Percentiles rank a stretch among this genome's conserved stretches.
phyloP scores from a whole-genome alignment of 2,113 vertebrate genomes.

The Pungitius pungitius region DNA sequence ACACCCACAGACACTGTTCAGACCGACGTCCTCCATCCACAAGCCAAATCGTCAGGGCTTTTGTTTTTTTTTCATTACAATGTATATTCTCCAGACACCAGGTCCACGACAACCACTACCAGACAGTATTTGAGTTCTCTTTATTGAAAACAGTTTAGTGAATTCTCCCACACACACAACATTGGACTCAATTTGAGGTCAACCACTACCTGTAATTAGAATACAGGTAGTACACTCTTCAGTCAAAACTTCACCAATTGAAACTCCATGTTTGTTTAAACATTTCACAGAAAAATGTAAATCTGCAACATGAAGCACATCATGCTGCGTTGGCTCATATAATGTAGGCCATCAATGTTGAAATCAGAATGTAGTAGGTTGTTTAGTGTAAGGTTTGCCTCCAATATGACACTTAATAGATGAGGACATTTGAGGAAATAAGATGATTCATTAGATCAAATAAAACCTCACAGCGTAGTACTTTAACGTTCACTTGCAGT shows the following conservation, averaged over 20 bases:
- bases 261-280: background rate
- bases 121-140: constrained; percentile 11
- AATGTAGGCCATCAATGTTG: background rate
- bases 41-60: constrained; percentile 8
- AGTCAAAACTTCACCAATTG: constrained; percentile 16
- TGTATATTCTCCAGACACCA: constrained; percentile 4
- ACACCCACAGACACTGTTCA: constrained; percentile 17
- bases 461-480: background rate
- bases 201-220: constrained; percentile 34
- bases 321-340: background rate
- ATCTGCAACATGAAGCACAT: background rate
- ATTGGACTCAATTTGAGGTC: constrained; percentile 27
- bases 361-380: background rate
- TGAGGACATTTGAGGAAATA: background rate
- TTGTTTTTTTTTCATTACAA: constrained; percentile 14
- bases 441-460: background rate
- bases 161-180: constrained; percentile 4
- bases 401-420: background rate
- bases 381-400: background rate
- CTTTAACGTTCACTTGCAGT: background rate
- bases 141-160: constrained; percentile 32
- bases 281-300: background rate
- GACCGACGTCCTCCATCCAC: constrained; percentile 13
- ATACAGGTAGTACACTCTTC: constrained; percentile 22
- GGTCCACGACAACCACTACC: constrained; percentile 18